These are phyloP conservation scores for Poeciliopsis gracilis DNA, from an alignment of 2,797 vertebrate species.

Conservation along the genomic window DNA sequence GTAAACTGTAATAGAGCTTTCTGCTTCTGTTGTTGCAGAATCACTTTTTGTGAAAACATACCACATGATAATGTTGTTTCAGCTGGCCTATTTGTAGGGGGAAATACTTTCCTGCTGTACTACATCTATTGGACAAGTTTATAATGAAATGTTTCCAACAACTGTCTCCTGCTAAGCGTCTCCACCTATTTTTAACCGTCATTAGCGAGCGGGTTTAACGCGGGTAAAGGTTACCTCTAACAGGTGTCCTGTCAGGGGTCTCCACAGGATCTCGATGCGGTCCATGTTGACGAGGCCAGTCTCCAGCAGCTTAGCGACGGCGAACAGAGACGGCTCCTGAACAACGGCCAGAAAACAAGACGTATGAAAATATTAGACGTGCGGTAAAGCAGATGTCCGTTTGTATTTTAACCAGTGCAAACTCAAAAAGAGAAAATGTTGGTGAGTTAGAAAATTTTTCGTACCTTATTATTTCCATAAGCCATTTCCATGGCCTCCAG, in stretches of 20 bases:
- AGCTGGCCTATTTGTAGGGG: not conserved
- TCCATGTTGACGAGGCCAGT: slow-evolving; percentile 98
- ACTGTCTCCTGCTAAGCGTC: not conserved
- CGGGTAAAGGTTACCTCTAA: slow-evolving; percentile 87
- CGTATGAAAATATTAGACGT: not conserved
- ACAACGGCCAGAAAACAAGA: slow-evolving; percentile 6
- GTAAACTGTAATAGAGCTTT: not conserved
- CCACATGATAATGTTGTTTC: not conserved
- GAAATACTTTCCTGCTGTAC: not conserved
- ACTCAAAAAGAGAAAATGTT: not conserved
- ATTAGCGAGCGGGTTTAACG: not conserved
- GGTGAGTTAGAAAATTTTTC: not conserved
- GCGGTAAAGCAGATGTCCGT: not conserved
- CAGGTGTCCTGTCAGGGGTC: slow-evolving; percentile 94
- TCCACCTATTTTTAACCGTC: not conserved
- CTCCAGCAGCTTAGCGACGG: slow-evolving; percentile 97
- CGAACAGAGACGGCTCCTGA: slow-evolving; percentile 97
- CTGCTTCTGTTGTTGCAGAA: not conserved
- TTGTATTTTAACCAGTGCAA: not conserved
- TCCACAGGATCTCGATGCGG: slow-evolving; percentile 97
- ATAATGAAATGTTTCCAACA: not conserved
- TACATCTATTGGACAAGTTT: not conserved
- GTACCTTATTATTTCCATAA: slow-evolving; percentile 96
- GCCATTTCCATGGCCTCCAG: slow-evolving; percentile 99
- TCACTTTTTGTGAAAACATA: not conserved